These are phyloP conservation scores for Scolopax mira DNA, from an alignment of 2,113 vertebrate genomes.

Conservation along the genomic window DNA sequence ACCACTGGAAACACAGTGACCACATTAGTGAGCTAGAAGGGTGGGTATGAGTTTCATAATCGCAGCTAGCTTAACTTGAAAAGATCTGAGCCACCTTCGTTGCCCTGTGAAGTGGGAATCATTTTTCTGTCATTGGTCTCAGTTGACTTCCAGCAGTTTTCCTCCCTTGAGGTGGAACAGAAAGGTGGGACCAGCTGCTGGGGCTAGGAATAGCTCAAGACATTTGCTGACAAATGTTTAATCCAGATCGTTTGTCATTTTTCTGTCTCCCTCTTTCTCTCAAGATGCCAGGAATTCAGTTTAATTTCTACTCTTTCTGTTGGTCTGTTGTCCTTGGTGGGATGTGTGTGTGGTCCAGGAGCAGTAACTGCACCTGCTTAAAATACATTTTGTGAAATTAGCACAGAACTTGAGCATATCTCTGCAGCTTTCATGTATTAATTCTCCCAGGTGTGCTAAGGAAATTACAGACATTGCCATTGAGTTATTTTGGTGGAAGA, in stretches of 20 bases:
- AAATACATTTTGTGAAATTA: neutral
- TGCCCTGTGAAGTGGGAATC: neutral
- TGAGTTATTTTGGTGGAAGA: neutral
- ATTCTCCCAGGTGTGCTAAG: neutral
- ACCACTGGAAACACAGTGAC: neutral
- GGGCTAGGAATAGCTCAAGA: neutral
- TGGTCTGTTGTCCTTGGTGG: neutral
- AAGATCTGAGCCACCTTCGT: neutral
- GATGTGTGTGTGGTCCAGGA: neutral
- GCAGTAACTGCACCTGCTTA: neutral
- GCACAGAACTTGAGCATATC: neutral
- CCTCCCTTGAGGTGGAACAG: neutral
- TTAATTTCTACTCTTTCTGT: neutral
- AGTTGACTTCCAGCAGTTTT: neutral
- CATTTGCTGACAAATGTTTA: neutral
- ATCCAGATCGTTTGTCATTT: neutral
- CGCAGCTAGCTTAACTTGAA: neutral
- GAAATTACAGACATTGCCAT: neutral
- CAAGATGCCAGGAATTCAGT: neutral
- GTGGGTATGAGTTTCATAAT: neutral
- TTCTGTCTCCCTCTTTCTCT: neutral
- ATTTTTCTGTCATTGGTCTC: accelerated
- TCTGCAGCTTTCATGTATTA: neutral
- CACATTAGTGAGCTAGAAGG: neutral
- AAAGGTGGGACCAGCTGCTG: neutral